These are phyloP conservation scores for Darevskia nairensis DNA, from an alignment of 2,797 vertebrate genomes.

Conservation along the genomic window DNA sequence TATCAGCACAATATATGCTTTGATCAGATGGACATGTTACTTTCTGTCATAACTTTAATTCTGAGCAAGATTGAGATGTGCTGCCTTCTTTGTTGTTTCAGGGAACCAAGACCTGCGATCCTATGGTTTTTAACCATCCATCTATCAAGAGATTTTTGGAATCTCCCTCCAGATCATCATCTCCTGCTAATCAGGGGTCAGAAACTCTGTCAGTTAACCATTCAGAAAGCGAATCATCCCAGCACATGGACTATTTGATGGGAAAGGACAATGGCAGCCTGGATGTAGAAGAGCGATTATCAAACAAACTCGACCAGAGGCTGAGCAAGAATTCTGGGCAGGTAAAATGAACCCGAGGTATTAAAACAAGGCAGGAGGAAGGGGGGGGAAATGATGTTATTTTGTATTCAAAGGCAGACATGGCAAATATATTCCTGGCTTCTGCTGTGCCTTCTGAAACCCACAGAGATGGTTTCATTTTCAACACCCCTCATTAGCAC, in stretches of 20 bases:
- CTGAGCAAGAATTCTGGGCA: constrained; percentile 85
- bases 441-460: constrained; percentile 30
- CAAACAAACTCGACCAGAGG: constrained; percentile 81
- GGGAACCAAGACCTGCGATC: constrained; percentile 85
- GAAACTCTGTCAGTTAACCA: constrained; percentile 92
- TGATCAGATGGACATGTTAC: background rate
- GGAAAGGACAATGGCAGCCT: constrained; percentile 84
- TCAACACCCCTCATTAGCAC: constrained; percentile 21
- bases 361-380: background rate
- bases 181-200: constrained; percentile 95
- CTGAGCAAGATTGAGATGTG: constrained; percentile 6
- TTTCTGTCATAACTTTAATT: background rate
- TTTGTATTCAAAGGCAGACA: background rate
- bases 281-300: constrained; percentile 82
- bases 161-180: constrained; percentile 94
- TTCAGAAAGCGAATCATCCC: constrained; percentile 94
- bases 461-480: constrained; percentile 27
- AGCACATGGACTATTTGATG: constrained; percentile 86
- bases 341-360: constrained; percentile 77
- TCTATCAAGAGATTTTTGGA: constrained; percentile 96
- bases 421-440: background rate
- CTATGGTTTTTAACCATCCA: constrained; percentile 93
- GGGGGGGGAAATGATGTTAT: background rate
- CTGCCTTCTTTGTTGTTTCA: constrained; percentile 72
- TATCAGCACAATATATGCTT: background rate